Percentiles rank a stretch among this genome's conserved stretches.
Evolutionary conservation across 2,797 vertebrate genomes (phyloP).

Genomic region (Coluber constrictor): DNA sequence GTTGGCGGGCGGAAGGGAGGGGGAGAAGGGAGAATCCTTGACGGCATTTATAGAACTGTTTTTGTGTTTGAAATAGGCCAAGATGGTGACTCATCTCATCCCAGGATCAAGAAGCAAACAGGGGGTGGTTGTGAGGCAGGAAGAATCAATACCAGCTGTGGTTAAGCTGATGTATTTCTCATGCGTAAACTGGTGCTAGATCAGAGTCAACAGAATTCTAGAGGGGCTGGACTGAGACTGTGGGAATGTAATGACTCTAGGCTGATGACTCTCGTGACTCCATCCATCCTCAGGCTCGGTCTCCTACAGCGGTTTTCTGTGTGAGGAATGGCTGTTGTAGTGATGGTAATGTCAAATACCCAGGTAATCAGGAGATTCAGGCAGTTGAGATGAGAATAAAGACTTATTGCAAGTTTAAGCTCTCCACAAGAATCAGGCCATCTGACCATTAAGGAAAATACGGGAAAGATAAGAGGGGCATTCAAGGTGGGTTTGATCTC

Average conservation of each 20-base stretch:
- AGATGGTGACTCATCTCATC: no score
- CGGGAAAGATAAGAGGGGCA: no score
- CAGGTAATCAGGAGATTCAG: no score
- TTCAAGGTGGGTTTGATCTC: no score
- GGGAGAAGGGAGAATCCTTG: not conserved
- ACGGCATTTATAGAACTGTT: not conserved
- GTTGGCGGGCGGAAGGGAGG: not conserved
- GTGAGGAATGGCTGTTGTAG: no score
- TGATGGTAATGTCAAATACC: not conserved
- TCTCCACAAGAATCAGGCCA: no score
- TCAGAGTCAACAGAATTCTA: not conserved
- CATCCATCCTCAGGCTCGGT: not conserved
- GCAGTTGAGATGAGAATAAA: no score
- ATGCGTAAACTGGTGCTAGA: not conserved
- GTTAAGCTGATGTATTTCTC: not conserved
- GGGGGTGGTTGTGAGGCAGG: not conserved
- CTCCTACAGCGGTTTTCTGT: not conserved
- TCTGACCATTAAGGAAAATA: no score
- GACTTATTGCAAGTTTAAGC: no score
- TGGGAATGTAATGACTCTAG: not conserved
- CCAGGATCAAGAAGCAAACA: no score
- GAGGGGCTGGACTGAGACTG: not conserved
- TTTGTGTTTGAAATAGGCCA: not conserved
- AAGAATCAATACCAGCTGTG: not conserved
- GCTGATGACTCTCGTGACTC: not conserved